Percentiles rank a stretch among this genome's conserved stretches.
phyloP scores from a whole-genome alignment of 2,888 invertebrate species.

The Macaria notata region DNA sequence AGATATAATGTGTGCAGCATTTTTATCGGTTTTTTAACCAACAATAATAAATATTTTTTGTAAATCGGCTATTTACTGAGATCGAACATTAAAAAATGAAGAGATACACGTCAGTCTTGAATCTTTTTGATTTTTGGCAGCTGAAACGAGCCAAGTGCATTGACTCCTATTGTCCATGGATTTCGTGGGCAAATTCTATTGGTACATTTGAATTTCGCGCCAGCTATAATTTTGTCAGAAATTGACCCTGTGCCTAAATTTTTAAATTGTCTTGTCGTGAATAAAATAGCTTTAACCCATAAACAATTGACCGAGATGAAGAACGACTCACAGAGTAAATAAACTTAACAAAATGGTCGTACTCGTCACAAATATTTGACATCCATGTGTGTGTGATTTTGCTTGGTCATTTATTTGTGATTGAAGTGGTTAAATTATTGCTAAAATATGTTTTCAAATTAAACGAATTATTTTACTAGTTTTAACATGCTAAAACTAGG shows the following conservation, averaged over 20 bases:
- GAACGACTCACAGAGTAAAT: no score
- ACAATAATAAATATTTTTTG: neutral
- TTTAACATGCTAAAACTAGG: conserved; percentile 39
- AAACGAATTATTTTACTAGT: neutral
- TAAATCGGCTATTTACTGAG: conserved; percentile 38
- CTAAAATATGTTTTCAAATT: neutral
- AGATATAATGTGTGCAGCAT: conserved; percentile 61
- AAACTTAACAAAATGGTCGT: no score
- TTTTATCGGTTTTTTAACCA: conserved; percentile 32
- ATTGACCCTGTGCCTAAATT: no score
- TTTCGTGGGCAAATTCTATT: conserved; percentile 69
- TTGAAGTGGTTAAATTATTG: no score
- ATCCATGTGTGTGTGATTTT: no score
- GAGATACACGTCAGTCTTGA: conserved; percentile 65
- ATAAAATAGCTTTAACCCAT: no score
- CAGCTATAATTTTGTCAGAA: neutral
- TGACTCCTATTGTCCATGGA: conserved; percentile 66
- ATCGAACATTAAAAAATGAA: conserved; percentile 35
- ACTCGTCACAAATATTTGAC: no score
- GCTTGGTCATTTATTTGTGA: no score
- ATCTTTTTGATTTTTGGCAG: conserved; percentile 33
- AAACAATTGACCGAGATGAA: no score
- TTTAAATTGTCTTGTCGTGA: no score
- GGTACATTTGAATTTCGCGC: conserved; percentile 52
- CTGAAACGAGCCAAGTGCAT: conserved; percentile 24